A percentile compares a stretch with the other conserved stretches of the same genome.
Evolutionary conservation across 2,797 vertebrate genomes (phyloP).

Genomic region (Garrulus glandarius): DNA sequence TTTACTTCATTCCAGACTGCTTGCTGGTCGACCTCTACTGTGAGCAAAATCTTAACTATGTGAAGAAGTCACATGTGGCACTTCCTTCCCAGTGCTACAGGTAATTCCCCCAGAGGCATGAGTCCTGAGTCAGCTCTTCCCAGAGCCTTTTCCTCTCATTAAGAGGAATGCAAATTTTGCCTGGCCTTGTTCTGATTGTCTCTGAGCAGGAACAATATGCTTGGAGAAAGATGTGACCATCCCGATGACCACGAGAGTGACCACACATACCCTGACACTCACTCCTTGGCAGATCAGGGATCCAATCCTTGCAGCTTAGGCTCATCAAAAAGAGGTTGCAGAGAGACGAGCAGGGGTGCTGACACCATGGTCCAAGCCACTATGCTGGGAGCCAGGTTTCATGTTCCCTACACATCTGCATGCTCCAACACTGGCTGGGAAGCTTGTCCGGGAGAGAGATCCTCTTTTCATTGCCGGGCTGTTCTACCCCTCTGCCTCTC

Average conservation of each 20-base stretch:
- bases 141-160: neutral
- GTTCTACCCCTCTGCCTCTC: neutral
- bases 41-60: neutral
- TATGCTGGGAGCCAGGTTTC: neutral
- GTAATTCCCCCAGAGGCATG: fast-evolving
- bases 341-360: neutral
- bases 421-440: fast-evolving
- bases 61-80: fast-evolving
- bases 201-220: neutral
- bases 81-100: neutral
- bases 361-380: neutral
- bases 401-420: fast-evolving
- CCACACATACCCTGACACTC: fast-evolving
- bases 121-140: neutral
- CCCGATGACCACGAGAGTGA: fast-evolving
- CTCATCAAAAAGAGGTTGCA: neutral
- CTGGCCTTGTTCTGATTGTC: neutral
- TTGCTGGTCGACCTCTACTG: neutral
- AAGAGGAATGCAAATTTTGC: neutral
- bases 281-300: neutral
- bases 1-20: neutral
- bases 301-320: neutral
- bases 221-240: neutral
- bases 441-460: fast-evolving
- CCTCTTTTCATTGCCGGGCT: neutral